These are phyloP conservation scores for Leptosomus discolor DNA, from an alignment of 2,113 vertebrate genomes.

Conservation along the genomic window DNA sequence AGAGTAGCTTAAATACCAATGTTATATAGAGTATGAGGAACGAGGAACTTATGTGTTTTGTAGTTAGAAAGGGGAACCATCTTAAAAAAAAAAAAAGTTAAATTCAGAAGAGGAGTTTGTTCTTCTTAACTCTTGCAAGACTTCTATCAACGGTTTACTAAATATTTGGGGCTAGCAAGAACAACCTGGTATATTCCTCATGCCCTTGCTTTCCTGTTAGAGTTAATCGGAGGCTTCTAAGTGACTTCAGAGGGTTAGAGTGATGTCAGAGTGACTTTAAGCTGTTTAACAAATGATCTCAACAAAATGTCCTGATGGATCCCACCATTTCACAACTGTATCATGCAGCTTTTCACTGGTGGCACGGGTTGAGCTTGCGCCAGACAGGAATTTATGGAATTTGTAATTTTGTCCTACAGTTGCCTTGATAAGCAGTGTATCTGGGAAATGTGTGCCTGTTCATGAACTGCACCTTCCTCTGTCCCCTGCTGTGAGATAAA, in stretches of 20 bases:
- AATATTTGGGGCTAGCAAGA: neutral
- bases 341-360: neutral
- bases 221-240: neutral
- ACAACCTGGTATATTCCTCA: neutral
- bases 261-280: neutral
- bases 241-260: neutral
- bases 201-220: neutral
- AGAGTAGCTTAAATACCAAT: neutral
- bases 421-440: neutral
- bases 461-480: neutral
- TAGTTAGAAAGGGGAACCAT: neutral
- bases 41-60: neutral
- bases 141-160: neutral
- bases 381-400: neutral
- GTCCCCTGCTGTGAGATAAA: neutral
- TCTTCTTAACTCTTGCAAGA: neutral
- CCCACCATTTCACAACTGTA: neutral
- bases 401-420: neutral
- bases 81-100: neutral
- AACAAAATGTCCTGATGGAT: neutral
- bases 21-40: neutral
- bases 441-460: neutral
- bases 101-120: neutral
- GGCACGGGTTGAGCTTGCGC: neutral
- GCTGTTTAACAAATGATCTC: neutral